Conservation (phyloP, 2,113 vertebrate species). For the Haemorhous mexicanus region DNA sequence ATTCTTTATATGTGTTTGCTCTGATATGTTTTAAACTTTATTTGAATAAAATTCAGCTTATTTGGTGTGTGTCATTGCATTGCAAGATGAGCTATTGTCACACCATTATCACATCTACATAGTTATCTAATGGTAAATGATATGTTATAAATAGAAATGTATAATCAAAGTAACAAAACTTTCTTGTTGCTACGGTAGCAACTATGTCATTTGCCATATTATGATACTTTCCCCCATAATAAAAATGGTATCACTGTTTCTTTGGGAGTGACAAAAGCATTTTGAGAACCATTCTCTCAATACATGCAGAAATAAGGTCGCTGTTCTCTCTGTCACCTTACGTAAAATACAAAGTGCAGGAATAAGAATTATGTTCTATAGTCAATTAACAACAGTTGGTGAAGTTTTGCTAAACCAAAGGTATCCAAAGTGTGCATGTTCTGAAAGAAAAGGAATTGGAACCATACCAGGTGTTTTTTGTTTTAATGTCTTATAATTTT, state of each 20-base stretch:
- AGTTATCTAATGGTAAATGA: not conserved
- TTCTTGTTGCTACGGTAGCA: not conserved
- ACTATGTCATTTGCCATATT: not conserved
- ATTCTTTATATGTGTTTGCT: not conserved
- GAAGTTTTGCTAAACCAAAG: not conserved
- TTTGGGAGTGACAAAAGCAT: not conserved
- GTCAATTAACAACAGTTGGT: not conserved
- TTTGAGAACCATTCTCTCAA: not conserved
- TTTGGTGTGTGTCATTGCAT: not conserved
- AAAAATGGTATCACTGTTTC: not conserved
- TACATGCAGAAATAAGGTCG: not conserved
- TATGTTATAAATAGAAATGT: not conserved
- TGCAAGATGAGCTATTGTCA: not conserved
- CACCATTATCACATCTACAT: not conserved
- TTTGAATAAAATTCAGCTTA: not conserved
- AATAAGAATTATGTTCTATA: not conserved
- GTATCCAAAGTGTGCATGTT: not conserved
- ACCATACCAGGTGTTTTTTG: not conserved
- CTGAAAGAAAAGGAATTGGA: not conserved
- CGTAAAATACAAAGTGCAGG: not conserved
- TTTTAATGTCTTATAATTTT: not conserved
- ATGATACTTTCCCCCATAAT: not conserved
- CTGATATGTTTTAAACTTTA: not conserved
- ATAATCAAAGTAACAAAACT: not conserved
- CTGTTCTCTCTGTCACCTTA: not conserved